Evolutionary conservation across 2,797 vertebrate genomes (phyloP), one percentile per base, ranked within the genome.

Genomic region (Acrocephalus scirpaceus): DNA sequence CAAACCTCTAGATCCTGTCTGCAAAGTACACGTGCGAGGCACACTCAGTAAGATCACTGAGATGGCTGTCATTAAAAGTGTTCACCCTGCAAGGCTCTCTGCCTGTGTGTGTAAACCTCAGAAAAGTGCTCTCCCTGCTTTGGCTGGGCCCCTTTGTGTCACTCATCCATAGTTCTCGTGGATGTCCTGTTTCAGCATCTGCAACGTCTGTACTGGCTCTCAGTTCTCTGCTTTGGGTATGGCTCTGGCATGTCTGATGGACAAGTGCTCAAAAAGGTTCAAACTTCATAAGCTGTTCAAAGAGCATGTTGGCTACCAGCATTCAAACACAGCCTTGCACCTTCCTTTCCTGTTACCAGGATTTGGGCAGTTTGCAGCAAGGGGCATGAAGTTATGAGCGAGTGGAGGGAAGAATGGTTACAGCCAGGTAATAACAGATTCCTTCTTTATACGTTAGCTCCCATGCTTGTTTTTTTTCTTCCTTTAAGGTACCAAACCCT

Each of bases 311-410:
- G 16, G 10, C 19, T 71, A 11, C 23, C 61, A 38, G 40, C 11
- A 16, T 74, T 73, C 78, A 83, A 95, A 34, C 16, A 48, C 6
- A 3, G 47, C 32, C 32, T 32, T 60, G 27, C 23, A 10, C 5
- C 15, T 86, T 81, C 81, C 18, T 82, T 69, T 83, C 71, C n/a
- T 74, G 11, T 73, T 88, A 56, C 7, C 5, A 3, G 32, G 18
- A 60, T 91, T 83, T 81, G 85, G 88, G 48, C 72, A 95, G 50
- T 65, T 88, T 94, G 89, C 94, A 92, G 34, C 71, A 95, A 71
- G 19, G 53, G 23, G 4, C 11, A 3, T 48, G 75, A 95, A 96
- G 51, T 62, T 62, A 53, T 44, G 54, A 74, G 3, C 0, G 2
- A 89, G 23, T 58, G 7, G 29, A 85, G 29, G 54, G 40, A 93